Evolutionary conservation across 2,888 invertebrate species (phyloP), one percentile per base, ranked within the genome.

Genomic region (Neelides folsomi): DNA sequence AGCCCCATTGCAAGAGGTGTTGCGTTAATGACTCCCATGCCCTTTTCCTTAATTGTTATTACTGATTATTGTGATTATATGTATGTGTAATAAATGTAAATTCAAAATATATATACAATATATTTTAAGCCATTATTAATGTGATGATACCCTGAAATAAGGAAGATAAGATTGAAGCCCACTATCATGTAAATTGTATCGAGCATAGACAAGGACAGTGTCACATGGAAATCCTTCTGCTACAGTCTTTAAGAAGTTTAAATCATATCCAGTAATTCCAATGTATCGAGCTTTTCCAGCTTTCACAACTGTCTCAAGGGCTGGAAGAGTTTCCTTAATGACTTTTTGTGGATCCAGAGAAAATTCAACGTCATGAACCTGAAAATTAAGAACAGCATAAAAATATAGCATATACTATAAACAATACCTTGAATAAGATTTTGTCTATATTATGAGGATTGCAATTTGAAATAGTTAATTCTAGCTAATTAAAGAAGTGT

Each of bases 321-420:
- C 79, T 2, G 93, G 93, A 38, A 95, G 69, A 0, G 92, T 90
- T 71, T 94, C 90, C 48, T 84, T 82, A 1, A 92, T 64, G 3
- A 95, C 75, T 9, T 83, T 71, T 40, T 86, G 80, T 16, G 81
- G 69, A 56, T 78, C 80, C 6, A 82, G 79, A 0, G 87, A 85
- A 68, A 90, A 94, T 66, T 93, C 92, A 50, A 86, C 73, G 67
- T 95, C 94, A 67, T 94, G 94, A n/a, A 93, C 78, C 89, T 93
- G 19, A 4, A n/a, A n/a, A n/a, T n/a, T n/a, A n/a, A n/a, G n/a
- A n/a, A n/a, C n/a, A n/a, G n/a, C n/a, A n/a, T n/a, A n/a, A n/a
- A n/a, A n/a, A n/a, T n/a, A n/a, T n/a, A n/a, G 10, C 44, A 35
- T 38, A 49, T n/a, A 50, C 34, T 39, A 15, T 53, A 13, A 46